Evolutionary conservation across 2,888 invertebrate genomes (phyloP).

Genomic region (Synergus laeviventris): DNA sequence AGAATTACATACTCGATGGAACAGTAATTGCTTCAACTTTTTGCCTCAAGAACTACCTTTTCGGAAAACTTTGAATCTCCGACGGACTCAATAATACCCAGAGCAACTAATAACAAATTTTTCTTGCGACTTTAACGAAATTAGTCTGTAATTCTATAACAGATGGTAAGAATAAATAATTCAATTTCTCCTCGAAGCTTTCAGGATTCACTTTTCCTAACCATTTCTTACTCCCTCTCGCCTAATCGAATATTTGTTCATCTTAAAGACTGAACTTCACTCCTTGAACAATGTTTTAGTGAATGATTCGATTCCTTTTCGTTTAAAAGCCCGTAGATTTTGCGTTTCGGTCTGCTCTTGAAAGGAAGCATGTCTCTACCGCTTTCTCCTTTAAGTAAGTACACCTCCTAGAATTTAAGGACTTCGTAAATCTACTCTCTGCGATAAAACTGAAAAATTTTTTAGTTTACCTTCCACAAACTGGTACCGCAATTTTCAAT

Average conservation of each 20-base stretch:
- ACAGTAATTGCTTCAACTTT: not conserved
- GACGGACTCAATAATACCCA: not conserved
- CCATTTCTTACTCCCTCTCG: not conserved
- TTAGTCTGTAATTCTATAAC: conserved; percentile 16
- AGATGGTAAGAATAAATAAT: conserved; percentile 22
- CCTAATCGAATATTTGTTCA: conserved; percentile 32
- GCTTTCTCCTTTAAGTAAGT: not conserved
- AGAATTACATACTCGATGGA: not conserved
- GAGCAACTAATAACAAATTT: conserved; percentile 12
- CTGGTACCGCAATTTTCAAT: too few relatives aligned
- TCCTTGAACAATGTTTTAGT: conserved; percentile 21
- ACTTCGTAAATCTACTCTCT: conserved; percentile 7
- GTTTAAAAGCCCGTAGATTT: conserved; percentile 29
- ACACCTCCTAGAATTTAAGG: not conserved
- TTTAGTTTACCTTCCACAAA: not conserved
- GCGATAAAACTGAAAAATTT: not conserved
- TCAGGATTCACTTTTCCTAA: not conserved
- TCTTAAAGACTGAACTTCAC: conserved; percentile 12
- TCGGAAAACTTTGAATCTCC: not conserved
- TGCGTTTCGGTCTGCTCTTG: conserved; percentile 15
- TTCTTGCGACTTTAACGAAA: not conserved
- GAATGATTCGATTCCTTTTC: conserved; percentile 22
- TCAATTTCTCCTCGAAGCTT: conserved; percentile 13
- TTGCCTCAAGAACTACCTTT: not conserved
- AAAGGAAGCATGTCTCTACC: conserved; percentile 1